A percentile compares a stretch with the other conserved stretches of the same genome.
Conservation (phyloP, 2,888 invertebrate genomes). For the Helicoverpa assulta region DNA sequence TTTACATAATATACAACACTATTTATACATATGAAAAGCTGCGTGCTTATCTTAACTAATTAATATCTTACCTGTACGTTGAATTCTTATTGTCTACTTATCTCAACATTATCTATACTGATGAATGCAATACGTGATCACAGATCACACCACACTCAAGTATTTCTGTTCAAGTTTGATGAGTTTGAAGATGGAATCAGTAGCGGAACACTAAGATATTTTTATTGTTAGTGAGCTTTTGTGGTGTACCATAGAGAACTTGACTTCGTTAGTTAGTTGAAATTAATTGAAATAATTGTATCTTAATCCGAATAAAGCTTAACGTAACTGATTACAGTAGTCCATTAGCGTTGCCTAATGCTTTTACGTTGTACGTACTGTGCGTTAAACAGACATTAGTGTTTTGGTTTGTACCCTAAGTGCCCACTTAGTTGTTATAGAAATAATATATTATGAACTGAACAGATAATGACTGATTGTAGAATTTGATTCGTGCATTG, state of each 20-base stretch:
- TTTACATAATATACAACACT: too few species aligned
- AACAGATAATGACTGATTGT: too few species aligned
- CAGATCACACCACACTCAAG: slow-evolving; percentile 5
- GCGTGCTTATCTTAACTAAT: too few species aligned
- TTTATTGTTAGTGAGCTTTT: background rate
- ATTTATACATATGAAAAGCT: too few species aligned
- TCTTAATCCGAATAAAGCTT: background rate
- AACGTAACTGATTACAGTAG: background rate
- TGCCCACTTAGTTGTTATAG: background rate
- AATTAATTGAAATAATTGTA: background rate
- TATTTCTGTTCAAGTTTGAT: slow-evolving; percentile 31
- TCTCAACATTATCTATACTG: too few species aligned
- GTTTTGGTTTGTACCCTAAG: background rate
- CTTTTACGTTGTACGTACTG: background rate
- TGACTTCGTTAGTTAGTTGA: background rate
- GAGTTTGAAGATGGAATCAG: background rate
- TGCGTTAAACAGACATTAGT: background rate
- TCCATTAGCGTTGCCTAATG: background rate
- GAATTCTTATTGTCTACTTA: too few species aligned
- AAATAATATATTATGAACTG: too few species aligned
- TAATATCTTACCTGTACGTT: too few species aligned
- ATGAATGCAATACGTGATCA: too few species aligned
- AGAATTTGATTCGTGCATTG: background rate
- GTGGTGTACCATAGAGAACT: background rate
- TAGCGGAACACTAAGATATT: background rate